These are phyloP conservation scores for Circaetus gallicus DNA, from an alignment of 2,113 vertebrate genomes.

Conservation along the genomic window DNA sequence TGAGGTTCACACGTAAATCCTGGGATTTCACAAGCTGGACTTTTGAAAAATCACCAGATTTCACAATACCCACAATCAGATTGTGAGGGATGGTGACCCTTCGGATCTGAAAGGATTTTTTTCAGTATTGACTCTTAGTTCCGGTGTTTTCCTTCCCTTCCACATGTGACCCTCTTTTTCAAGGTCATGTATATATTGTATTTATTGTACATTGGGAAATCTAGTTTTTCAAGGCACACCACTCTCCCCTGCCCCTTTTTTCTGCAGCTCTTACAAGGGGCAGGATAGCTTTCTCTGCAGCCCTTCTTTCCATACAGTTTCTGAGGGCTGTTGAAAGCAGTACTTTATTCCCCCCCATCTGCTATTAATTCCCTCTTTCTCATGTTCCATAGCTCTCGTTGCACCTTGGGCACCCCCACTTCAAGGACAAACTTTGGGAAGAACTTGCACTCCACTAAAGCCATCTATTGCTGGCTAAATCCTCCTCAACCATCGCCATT, in stretches of 20 bases:
- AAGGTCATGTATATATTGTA: not conserved
- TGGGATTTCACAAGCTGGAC: slow-evolving; percentile 11
- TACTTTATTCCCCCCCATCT: not conserved
- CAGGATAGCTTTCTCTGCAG: not conserved
- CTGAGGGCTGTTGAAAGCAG: not conserved
- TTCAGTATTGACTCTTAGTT: not conserved
- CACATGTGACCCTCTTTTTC: not conserved
- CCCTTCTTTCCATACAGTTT: not conserved
- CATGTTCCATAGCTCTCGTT: not conserved
- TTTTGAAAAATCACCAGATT: slow-evolving; percentile 45
- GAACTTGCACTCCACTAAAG: not conserved
- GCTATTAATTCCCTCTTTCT: not conserved
- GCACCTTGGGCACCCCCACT: not conserved
- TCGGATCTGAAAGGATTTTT: not conserved
- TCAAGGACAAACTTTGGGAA: not conserved
- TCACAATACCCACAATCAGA: not conserved
- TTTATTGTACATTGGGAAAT: not conserved
- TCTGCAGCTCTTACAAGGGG: not conserved
- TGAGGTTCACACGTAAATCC: not conserved
- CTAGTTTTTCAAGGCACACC: not conserved
- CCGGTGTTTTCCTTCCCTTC: not conserved
- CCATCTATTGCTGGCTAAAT: not conserved
- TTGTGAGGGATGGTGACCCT: not conserved
- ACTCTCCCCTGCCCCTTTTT: not conserved
- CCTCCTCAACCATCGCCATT: not conserved